Conservation (phyloP, 2,113 vertebrate genomes). For the Jacana jacana region DNA sequence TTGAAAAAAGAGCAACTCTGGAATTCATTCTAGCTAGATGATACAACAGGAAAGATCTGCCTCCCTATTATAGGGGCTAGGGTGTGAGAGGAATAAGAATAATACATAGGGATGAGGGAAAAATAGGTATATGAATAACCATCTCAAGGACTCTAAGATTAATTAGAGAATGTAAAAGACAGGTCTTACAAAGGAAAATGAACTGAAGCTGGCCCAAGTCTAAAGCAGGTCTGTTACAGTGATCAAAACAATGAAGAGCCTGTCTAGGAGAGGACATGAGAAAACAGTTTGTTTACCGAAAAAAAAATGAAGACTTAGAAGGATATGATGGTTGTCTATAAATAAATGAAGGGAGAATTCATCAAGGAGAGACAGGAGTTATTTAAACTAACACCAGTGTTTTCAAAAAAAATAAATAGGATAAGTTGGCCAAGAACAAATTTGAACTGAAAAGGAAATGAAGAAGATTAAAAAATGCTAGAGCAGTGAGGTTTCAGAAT, state of each 20-base stretch:
- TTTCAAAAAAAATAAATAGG: background rate
- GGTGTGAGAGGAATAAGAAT: background rate
- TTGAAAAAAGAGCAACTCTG: background rate
- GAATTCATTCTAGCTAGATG: background rate
- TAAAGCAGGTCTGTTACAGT: background rate
- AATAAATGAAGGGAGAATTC: slow-evolving; percentile 15
- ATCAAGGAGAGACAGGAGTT: background rate
- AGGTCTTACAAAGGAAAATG: background rate
- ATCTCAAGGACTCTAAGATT: background rate
- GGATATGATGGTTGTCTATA: background rate
- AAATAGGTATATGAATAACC: background rate
- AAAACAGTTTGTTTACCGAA: background rate
- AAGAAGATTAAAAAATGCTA: background rate
- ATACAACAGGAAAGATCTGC: background rate
- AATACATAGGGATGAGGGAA: no score
- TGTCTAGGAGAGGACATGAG: background rate
- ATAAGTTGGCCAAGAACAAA: background rate
- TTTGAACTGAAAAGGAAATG: background rate
- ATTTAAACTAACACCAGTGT: background rate
- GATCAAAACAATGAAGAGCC: background rate
- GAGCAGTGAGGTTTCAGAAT: background rate
- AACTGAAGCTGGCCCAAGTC: background rate
- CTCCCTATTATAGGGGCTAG: background rate
- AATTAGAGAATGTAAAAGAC: background rate
- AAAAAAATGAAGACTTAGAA: slow-evolving; percentile 30